These are phyloP conservation scores for Heterotilapia buettikoferi DNA, from an alignment of 2,113 vertebrate genomes.

Conservation along the genomic window DNA sequence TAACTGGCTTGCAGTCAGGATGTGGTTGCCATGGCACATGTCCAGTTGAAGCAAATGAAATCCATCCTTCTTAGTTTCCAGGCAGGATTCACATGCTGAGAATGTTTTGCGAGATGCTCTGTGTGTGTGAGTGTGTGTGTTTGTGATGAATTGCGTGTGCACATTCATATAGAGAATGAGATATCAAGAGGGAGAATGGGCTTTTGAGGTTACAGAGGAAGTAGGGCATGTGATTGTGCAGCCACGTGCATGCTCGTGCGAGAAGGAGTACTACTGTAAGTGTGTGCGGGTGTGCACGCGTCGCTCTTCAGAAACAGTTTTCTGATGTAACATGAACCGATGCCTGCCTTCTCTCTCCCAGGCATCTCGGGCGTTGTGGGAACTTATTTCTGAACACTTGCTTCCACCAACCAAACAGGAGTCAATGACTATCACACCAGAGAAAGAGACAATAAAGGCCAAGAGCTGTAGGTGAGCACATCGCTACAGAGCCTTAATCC, in stretches of 20 bases:
- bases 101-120: constrained; percentile 37
- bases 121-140: neutral
- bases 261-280: constrained; percentile 6
- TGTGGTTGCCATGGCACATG: constrained; percentile 58
- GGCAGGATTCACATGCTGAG: constrained; percentile 58
- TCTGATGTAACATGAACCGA: constrained; percentile 64
- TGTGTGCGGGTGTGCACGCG: constrained; percentile 3
- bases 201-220: constrained; percentile 62
- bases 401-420: neutral
- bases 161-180: constrained; percentile 14
- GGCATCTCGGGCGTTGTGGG: constrained; percentile 33
- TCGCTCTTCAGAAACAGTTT: constrained; percentile 23
- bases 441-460: neutral
- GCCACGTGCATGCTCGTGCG: constrained; percentile 50
- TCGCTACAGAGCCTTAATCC: neutral
- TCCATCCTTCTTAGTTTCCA: constrained; percentile 52
- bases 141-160: neutral
- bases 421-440: neutral
- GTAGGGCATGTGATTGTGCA: constrained; percentile 75
- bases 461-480: neutral
- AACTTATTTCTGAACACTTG: constrained; percentile 32
- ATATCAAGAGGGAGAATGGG: constrained; percentile 42
- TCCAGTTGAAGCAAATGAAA: constrained; percentile 54
- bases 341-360: constrained; percentile 25
- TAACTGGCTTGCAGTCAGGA: constrained; percentile 52